These are phyloP conservation scores for Lycodopsis pacificus DNA, from an alignment of 2,797 vertebrate genomes.

Conservation along the genomic window DNA sequence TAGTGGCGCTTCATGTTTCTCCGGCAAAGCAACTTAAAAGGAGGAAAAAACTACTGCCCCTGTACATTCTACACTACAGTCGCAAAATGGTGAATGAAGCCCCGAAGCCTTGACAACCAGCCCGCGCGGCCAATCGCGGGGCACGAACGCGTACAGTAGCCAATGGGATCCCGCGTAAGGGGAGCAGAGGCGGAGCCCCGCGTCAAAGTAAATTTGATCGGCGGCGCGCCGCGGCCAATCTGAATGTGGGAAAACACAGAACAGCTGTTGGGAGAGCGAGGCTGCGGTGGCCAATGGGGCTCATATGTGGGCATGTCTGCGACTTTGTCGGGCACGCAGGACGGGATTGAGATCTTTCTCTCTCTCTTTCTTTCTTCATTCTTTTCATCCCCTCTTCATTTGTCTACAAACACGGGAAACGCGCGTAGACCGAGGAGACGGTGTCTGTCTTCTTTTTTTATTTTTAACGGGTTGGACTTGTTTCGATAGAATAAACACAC, in stretches of 20 bases:
- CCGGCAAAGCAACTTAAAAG: constrained; percentile 81
- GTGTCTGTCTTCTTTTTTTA: neutral
- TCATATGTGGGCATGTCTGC: constrained; percentile 49
- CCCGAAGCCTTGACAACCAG: constrained; percentile 93
- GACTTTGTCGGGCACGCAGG: constrained; percentile 64
- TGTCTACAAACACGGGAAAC: constrained; percentile 21
- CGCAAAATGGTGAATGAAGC: constrained; percentile 99
- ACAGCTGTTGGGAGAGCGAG: constrained; percentile 82
- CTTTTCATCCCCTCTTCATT: constrained; percentile 23
- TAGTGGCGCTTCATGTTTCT: constrained; percentile 74
- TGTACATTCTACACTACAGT: constrained; percentile 92
- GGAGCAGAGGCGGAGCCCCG: constrained; percentile 70
- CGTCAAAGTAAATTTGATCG: constrained; percentile 75
- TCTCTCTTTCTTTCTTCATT: neutral
- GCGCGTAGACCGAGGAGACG: neutral
- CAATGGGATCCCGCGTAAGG: constrained; percentile 66
- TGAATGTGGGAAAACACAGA: constrained; percentile 83
- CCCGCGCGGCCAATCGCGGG: constrained; percentile 84
- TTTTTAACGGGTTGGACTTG: neutral
- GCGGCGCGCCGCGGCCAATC: constrained; percentile 74
- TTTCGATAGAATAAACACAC: neutral
- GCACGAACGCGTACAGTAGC: constrained; percentile 86
- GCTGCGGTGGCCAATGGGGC: constrained; percentile 83
- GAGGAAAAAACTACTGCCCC: constrained; percentile 82
- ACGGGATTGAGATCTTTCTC: constrained; percentile 38